Conservation (phyloP, 2,113 vertebrate genomes). For the Lagopus muta region DNA sequence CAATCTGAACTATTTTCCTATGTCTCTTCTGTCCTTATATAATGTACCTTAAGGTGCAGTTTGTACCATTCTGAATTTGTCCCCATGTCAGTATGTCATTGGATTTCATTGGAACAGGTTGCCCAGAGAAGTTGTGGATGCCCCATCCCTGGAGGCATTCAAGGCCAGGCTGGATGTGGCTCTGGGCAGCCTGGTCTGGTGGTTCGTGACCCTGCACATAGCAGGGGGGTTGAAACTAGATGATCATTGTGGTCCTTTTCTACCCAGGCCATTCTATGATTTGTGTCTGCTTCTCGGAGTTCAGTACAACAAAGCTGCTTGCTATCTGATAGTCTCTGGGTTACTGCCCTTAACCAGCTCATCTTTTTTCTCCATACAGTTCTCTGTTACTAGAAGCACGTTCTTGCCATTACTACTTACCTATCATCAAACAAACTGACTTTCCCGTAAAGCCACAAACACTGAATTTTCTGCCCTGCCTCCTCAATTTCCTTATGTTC, state of each 20-base stretch:
- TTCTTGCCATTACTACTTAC: neutral
- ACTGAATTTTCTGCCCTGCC: neutral
- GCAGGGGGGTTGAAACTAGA: too few relatives aligned
- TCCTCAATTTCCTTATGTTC: neutral
- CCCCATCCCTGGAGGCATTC: too few relatives aligned
- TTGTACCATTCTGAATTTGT: neutral
- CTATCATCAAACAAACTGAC: neutral
- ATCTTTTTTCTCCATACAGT: neutral
- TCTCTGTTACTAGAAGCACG: neutral
- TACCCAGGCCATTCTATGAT: too few relatives aligned
- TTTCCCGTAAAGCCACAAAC: neutral
- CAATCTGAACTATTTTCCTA: neutral
- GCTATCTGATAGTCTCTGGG: neutral
- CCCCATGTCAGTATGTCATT: neutral
- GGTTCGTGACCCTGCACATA: too few relatives aligned
- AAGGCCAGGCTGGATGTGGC: too few relatives aligned
- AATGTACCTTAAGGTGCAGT: neutral
- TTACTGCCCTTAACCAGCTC: neutral
- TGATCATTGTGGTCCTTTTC: too few relatives aligned
- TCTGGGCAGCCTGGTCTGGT: too few relatives aligned
- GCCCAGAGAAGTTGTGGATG: too few relatives aligned
- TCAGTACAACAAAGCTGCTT: neutral
- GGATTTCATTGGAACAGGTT: too few relatives aligned
- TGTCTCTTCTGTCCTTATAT: neutral
- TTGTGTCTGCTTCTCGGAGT: neutral